Evolutionary conservation across 2,113 vertebrate genomes (phyloP).

Genomic region (Nestor notabilis): DNA sequence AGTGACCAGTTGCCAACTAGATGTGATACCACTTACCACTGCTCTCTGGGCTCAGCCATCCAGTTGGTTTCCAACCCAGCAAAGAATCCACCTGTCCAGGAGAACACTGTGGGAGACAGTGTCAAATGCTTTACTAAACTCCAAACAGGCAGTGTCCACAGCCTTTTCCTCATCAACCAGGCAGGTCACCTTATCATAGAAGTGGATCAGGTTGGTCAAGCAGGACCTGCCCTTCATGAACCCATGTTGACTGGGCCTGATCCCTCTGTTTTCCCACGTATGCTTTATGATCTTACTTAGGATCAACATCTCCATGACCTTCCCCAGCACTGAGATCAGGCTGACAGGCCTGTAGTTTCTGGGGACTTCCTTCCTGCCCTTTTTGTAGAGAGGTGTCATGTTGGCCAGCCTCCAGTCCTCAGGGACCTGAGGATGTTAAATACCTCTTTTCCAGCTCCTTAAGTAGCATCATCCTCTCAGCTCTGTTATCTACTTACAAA

Average conservation of each 20-base stretch:
- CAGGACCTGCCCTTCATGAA: neutral
- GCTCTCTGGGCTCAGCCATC: neutral
- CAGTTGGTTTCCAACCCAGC: neutral
- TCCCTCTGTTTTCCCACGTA: neutral
- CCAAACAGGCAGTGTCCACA: neutral
- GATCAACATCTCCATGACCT: neutral
- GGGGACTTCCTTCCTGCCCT: neutral
- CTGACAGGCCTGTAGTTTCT: neutral
- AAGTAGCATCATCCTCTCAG: neutral
- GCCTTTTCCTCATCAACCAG: neutral
- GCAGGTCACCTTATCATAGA: neutral
- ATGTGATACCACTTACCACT: neutral
- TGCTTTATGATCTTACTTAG: neutral
- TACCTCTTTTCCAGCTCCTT: neutral
- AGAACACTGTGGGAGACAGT: neutral
- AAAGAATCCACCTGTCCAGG: neutral
- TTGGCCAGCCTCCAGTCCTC: neutral
- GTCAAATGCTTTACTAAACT: neutral
- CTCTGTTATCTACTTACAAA: neutral
- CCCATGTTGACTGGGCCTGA: neutral
- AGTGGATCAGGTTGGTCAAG: neutral
- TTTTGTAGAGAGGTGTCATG: neutral
- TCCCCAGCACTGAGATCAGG: neutral
- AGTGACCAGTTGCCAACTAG: neutral
- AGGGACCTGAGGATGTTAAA: neutral